These are phyloP conservation scores for Bovichtus variegatus DNA, from an alignment of 2,797 vertebrate genomes.

Conservation along the genomic window DNA sequence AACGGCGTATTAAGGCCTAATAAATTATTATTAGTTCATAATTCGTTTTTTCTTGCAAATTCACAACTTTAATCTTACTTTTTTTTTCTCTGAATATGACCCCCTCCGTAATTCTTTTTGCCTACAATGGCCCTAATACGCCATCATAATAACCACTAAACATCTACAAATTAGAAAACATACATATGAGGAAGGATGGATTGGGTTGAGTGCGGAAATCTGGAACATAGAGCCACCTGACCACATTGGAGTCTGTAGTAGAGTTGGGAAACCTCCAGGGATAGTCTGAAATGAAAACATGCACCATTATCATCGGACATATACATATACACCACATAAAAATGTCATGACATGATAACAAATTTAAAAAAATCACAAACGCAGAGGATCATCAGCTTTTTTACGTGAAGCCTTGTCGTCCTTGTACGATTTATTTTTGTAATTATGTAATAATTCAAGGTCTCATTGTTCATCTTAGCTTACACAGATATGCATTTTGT, in stretches of 20 bases:
- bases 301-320: background rate
- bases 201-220: slow-evolving; percentile 92
- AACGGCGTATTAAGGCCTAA: too few relatives aligned
- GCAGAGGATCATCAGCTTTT: background rate
- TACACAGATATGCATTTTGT: too few relatives aligned
- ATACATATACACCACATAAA: background rate
- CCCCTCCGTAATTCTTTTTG: too few relatives aligned
- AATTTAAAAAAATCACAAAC: background rate
- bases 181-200: slow-evolving; percentile 94
- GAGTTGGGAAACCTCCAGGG: slow-evolving; percentile 92
- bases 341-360: background rate
- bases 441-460: too few relatives aligned
- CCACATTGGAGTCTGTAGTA: slow-evolving; percentile 90
- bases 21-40: too few relatives aligned
- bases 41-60: too few relatives aligned
- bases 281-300: slow-evolving; percentile 88
- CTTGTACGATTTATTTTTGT: too few relatives aligned
- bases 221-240: slow-evolving; percentile 98
- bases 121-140: too few relatives aligned
- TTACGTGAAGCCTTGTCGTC: too few relatives aligned
- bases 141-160: background rate
- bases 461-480: too few relatives aligned
- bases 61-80: too few relatives aligned
- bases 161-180: slow-evolving; percentile 53
- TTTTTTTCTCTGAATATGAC: too few relatives aligned